Base-by-base conservation (phyloP, 2,888 invertebrate species). In the Lochmaea crataegi region DNA sequence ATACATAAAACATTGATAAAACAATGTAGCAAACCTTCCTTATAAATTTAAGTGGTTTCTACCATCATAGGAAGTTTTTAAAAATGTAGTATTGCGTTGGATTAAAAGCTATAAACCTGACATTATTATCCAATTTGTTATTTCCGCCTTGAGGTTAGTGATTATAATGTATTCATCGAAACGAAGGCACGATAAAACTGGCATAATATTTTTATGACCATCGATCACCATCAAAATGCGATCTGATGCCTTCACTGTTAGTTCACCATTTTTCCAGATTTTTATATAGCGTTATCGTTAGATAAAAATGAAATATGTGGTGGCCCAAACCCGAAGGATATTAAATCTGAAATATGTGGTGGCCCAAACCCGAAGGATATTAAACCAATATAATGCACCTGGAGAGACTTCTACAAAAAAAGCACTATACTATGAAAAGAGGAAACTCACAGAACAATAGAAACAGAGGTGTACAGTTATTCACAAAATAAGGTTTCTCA, bases 251-350 rank as follows among this genome's bases (percentile, higher is more conserved):
- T 61, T 61, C 38, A n/a, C 41, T 61, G 61, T 14, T 16, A 3
- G 16, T 61, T 61, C 41, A 38, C 42, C 18, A 16, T 61, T 61
- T 41, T 41, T 11, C 16, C 16, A 61, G 41, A 61, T 61, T 61
- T 61, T 42, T 61, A 38, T 41, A 41, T 41, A 61, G 61, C 42
- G 2, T 38, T 42, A 41, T 61, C 61, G 41, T 11, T n/a, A 41
- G 61, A 16, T 61, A 61, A 61, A 61, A 61, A 42, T 61, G 2
- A 61, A 61, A 18, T 61, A 61, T 61, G 61, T 41, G 41, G 42
- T 61, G 11, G 41, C 42, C 41, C 41, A 61, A 38, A 18, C 14
- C 14, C 61, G 2, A 9, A 61, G 41, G 16, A 5, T 61, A 41
- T 61, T 18, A 61, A 51, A 16, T 16, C 5, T n/a, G n/a, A n/a